Base-by-base conservation (phyloP, 2,797 vertebrate species). In the Gymnodraco acuticeps region DNA sequence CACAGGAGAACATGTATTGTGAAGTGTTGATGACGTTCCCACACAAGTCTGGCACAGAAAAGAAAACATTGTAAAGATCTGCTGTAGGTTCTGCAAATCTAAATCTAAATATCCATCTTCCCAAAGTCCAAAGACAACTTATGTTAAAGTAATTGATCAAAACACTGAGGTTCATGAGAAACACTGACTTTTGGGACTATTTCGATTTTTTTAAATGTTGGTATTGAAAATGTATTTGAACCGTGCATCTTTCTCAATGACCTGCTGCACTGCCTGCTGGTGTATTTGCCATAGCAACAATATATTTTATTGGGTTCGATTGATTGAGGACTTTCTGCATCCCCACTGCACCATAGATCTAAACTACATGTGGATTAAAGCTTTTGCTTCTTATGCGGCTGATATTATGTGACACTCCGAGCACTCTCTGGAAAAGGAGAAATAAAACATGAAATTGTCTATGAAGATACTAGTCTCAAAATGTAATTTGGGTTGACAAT, bases 181-280 rank as follows among this genome's bases (percentile, higher is more conserved):
- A 71, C 1, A 20, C 5, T 50, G 1, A 27, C 13, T 5, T 68
- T 20, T 4, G 33, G 20, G 56, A 17, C 38, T 78, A 48, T 51
- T 60, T 27, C 27, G 27, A 27, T 27, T 27, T 27, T 27, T 27
- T 55, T 5, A 47, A 51, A 63, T 10, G 48, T 50, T 59, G 46
- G 76, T 82, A 81, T 83, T 71, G 19, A 58, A 76, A 46, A 65
- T 75, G 33, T 75, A 27, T 47, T 70, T 54, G 41, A 74, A 46
- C 48, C 65, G 33, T 80, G 77, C 88, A 87, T 80, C 74, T 83
- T 33, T 70, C 38, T 70, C 1, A 33, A 38, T 59, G 64, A 45
- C 70, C 75, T 83, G 64, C 69, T 86, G 85, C 85, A 78, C 65
- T 91, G 93, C 93, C 94, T 93, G 92, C 45, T 85, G 60, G 81